Evolutionary conservation across 2,888 invertebrate species (phyloP).

Genomic region (Patella caerulea): DNA sequence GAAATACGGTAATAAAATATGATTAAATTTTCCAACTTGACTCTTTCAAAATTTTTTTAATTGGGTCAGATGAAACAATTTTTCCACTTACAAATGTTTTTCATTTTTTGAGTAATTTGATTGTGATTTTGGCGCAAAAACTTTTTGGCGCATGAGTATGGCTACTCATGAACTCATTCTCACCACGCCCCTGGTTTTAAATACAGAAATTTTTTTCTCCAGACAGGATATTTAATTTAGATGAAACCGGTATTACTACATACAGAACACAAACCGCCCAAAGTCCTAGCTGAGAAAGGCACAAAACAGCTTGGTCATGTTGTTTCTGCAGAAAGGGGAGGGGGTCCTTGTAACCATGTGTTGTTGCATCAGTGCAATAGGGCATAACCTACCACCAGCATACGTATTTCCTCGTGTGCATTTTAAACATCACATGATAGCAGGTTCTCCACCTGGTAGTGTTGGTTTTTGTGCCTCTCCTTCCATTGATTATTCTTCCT

Average conservation of each 20-base stretch:
- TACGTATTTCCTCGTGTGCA: not conserved
- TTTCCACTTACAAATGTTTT: no score
- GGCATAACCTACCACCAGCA: not conserved
- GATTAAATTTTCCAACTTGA: no score
- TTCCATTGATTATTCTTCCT: no score
- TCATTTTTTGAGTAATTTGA: no score
- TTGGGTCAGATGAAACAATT: no score
- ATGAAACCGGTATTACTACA: not conserved
- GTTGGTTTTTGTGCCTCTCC: not conserved
- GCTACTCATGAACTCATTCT: no score
- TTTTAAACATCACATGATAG: not conserved
- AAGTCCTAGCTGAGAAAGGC: not conserved
- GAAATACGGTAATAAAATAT: no score
- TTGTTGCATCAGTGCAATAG: not conserved
- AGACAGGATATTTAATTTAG: not conserved
- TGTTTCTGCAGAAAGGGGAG: constrained; percentile 5
- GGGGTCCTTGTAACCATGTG: not conserved
- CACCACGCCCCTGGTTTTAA: no score
- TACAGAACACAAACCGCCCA: not conserved
- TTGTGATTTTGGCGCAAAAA: no score
- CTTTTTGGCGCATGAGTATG: no score
- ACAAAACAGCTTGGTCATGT: not conserved
- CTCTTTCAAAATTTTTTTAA: no score
- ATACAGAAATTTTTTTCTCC: not conserved
- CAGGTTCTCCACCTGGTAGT: not conserved